Evolutionary conservation across 2,888 invertebrate species (phyloP), one percentile per base, ranked within the genome.

Genomic region (Asteroscopus sphinx): DNA sequence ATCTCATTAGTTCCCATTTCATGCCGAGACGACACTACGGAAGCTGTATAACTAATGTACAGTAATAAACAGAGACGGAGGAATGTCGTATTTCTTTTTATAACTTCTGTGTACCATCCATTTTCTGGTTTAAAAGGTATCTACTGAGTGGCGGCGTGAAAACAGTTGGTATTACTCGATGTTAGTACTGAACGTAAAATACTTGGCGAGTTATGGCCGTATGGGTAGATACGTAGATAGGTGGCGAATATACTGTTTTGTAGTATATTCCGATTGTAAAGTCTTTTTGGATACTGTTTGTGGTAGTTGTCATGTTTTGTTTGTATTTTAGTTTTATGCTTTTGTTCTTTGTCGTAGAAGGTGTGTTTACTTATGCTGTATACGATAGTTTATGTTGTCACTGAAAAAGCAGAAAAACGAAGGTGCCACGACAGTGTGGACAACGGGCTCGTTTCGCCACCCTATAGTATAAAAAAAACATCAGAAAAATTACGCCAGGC

Each of bases 1-100:
- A 93, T 91, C 93, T 94, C 94, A 94, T 94, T 94, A 94, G 94
- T 94, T 93, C 90, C 89, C 92, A 91, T 93, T 94, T 90, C 93
- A 92, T 91, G 89, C 90, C 91, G 90, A 87, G 89, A 89, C 91
- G 94, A 92, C 93, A 92, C 92, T 92, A 92, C 92, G 94, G 93
- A 93, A 90, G 89, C 93, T 86, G 91, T 94, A 94, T 94, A 94
- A 93, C 93, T 93, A 94, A 94, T 94, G 94, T 92, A 91, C 90
- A 81, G 93, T 86, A 93, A 93, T 94, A 94, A 93, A 93, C 92
- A 90, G 85, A 89, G 91, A 88, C 85, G 90, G 88, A 53, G 86
- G 83, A 90, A 88, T 91, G 92, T 89, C 93, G 94, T 93, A 91
- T 93, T 92, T 91, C 92, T 93, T 92, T 93, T 93, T 92, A 93